Percentiles rank a stretch among this genome's conserved stretches.
phyloP scores from a whole-genome alignment of 2,888 invertebrate genomes.

The Colletes collaris region DNA sequence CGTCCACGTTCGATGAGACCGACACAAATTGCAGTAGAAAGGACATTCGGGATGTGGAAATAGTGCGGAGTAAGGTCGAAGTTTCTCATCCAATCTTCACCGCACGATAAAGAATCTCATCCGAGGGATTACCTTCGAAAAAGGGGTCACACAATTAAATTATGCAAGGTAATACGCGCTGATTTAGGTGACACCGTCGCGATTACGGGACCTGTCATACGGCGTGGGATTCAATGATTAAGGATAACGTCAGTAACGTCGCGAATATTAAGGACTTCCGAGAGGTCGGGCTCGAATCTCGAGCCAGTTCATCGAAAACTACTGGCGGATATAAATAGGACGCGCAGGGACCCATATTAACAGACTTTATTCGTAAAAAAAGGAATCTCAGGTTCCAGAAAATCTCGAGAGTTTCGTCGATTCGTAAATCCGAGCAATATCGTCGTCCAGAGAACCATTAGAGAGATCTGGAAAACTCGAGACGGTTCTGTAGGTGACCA shows the following conservation, averaged over 20 bases:
- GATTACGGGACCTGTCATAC: background rate
- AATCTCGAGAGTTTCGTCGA: too few relatives aligned
- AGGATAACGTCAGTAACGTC: background rate
- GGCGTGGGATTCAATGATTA: background rate
- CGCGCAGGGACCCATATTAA: background rate
- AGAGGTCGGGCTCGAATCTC: background rate
- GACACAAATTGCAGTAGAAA: background rate
- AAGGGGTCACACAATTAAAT: constrained; percentile 22
- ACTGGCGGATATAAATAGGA: background rate
- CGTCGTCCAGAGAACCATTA: too few relatives aligned
- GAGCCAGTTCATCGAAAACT: background rate
- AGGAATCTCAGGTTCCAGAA: too few relatives aligned
- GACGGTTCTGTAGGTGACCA: too few relatives aligned
- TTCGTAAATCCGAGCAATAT: too few relatives aligned
- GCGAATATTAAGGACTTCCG: background rate
- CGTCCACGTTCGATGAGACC: background rate
- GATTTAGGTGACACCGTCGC: background rate
- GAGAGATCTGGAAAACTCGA: too few relatives aligned
- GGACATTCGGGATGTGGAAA: background rate
- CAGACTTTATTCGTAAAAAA: too few relatives aligned
- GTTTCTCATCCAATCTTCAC: constrained; percentile 8
- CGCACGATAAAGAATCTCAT: background rate
- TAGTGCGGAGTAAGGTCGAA: background rate
- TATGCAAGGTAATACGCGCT: constrained; percentile 11
- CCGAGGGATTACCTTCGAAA: constrained; percentile 16